Evolutionary conservation across 1,140 invertebrate genomes (phyloP).

Genomic region (Thaumatotibia leucotreta): DNA sequence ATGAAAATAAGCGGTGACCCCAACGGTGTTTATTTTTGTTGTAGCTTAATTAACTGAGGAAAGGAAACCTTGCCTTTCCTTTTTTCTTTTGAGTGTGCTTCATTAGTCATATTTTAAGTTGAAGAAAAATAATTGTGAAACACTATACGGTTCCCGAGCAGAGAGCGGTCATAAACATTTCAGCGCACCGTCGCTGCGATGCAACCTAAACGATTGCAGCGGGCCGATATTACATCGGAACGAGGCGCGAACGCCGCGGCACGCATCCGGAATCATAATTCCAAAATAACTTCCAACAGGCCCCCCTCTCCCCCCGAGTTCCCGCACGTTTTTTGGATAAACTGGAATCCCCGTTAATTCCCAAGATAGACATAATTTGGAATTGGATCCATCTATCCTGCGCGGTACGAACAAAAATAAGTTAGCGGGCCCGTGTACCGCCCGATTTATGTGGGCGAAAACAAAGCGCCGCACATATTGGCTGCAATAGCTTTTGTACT

Average conservation of each 20-base stretch:
- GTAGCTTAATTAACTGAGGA: neutral
- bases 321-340: conserved; percentile 68
- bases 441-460: conserved; percentile 62
- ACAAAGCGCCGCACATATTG: conserved; percentile 35
- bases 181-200: conserved; percentile 39
- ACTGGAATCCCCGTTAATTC: conserved; percentile 75
- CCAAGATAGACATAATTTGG: conserved; percentile 78
- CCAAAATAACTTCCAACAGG: conserved; percentile 68
- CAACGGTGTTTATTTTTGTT: neutral
- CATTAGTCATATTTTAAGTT: neutral
- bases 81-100: neutral
- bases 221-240: conserved; percentile 63
- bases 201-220: conserved; percentile 61
- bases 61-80: neutral
- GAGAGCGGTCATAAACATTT: conserved; percentile 40
- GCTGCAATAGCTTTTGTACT: conserved; percentile 18
- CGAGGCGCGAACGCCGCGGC: conserved; percentile 68
- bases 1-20: neutral
- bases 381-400: conserved; percentile 78
- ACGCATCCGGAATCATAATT: conserved; percentile 76
- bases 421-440: conserved; percentile 50
- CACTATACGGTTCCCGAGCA: neutral
- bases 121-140: neutral
- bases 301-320: conserved; percentile 33
- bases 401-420: conserved; percentile 67